Percentiles rank a stretch among this genome's conserved stretches.
These are phyloP conservation scores for Saccostrea echinata DNA, from an alignment of 1,140 invertebrate species.

Conservation along the genomic window DNA sequence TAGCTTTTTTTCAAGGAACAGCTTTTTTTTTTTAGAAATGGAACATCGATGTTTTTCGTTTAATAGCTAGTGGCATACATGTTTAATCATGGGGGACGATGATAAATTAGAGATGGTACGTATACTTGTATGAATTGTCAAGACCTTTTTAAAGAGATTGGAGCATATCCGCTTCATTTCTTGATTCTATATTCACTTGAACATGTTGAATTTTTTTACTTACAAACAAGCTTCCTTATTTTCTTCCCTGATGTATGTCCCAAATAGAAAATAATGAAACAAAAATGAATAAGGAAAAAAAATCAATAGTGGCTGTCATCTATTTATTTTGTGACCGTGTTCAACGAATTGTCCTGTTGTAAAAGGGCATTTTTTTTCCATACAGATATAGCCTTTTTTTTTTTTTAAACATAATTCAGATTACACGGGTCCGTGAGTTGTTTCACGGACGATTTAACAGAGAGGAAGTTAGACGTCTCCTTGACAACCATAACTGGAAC, in stretches of 20 bases:
- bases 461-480: not conserved
- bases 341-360: no score
- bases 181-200: no score
- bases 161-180: no score
- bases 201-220: no score
- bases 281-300: no score
- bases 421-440: constrained; percentile 27
- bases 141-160: no score
- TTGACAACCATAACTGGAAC: constrained; percentile 42
- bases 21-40: not conserved
- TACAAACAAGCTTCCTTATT: no score
- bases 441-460: constrained; percentile 39
- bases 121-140: not conserved
- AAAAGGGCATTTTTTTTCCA: no score
- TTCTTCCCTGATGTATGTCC: no score
- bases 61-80: not conserved
- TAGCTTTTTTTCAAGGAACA: not conserved
- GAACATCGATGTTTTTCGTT: not conserved
- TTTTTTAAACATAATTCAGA: not conserved
- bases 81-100: not conserved
- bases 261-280: no score
- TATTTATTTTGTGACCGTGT: no score
- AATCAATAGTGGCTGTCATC: no score
- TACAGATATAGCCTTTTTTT: not conserved
- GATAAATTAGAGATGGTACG: not conserved